These are phyloP conservation scores for Agyllia agylla DNA, from an alignment of 2,888 invertebrate genomes.

Conservation along the genomic window DNA sequence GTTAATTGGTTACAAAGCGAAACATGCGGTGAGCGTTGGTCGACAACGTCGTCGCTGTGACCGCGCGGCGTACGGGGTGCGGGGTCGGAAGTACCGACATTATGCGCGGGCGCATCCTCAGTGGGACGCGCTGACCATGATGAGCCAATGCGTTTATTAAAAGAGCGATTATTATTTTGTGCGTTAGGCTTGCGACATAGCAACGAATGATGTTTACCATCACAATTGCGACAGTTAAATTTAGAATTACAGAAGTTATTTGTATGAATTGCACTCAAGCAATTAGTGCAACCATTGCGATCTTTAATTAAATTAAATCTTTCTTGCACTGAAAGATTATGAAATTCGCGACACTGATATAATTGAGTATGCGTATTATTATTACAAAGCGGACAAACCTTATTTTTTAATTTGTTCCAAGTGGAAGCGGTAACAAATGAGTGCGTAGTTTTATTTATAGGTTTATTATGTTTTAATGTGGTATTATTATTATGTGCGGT, in stretches of 20 bases:
- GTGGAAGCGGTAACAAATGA: neutral
- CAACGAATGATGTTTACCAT: neutral
- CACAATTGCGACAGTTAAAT: neutral
- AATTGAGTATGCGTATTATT: neutral
- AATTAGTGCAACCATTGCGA: neutral
- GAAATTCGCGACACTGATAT: neutral
- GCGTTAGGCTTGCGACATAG: neutral
- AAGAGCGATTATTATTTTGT: neutral
- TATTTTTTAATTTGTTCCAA: neutral
- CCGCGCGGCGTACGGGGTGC: neutral
- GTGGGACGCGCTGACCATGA: neutral
- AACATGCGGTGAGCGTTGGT: neutral
- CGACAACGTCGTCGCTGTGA: neutral
- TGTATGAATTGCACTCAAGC: neutral
- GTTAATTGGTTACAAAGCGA: neutral
- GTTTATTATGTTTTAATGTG: neutral
- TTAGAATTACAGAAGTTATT: neutral
- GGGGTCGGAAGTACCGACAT: neutral
- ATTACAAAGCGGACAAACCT: neutral
- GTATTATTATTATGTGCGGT: neutral
- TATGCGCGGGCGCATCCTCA: neutral
- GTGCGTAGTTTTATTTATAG: neutral
- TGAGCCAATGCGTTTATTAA: neutral
- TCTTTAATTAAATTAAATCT: neutral
- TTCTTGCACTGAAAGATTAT: neutral